Conservation (phyloP, 2,888 invertebrate genomes). For the Synanthedon vespiformis region DNA sequence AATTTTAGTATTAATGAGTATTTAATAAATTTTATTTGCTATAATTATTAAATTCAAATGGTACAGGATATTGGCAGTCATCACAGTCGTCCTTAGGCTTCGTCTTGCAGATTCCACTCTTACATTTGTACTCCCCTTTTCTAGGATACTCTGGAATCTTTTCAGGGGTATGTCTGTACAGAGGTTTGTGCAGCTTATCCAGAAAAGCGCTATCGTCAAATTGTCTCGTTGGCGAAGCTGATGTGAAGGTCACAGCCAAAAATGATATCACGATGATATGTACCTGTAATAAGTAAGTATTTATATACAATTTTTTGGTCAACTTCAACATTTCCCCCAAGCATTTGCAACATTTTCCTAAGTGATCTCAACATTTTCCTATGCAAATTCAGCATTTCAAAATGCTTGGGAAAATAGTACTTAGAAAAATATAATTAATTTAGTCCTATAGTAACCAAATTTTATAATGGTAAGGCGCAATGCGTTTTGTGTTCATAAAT, state of each 20-base stretch:
- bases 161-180: constrained; percentile 16
- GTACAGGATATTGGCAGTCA: constrained; percentile 25
- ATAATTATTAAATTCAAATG: constrained; percentile 14
- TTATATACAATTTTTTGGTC: too few relatives aligned
- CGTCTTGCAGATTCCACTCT: constrained; percentile 20
- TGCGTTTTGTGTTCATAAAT: too few relatives aligned
- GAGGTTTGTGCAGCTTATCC: constrained; percentile 33
- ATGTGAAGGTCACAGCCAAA: background rate
- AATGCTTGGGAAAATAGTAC: too few relatives aligned
- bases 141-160: constrained; percentile 22
- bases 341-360: too few relatives aligned
- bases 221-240: constrained; percentile 9
- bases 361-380: too few relatives aligned
- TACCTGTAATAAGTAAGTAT: background rate
- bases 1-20: too few relatives aligned
- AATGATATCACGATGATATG: background rate
- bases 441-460: too few relatives aligned
- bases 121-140: constrained; percentile 35
- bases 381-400: too few relatives aligned
- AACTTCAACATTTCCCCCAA: too few relatives aligned
- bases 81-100: constrained; percentile 15
- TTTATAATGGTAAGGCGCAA: too few relatives aligned
- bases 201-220: constrained; percentile 22
- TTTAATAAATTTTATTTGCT: too few relatives aligned
- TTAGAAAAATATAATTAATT: too few relatives aligned